These are phyloP conservation scores for Eurytoma adleriae DNA, from an alignment of 2,888 invertebrate species.

Conservation along the genomic window DNA sequence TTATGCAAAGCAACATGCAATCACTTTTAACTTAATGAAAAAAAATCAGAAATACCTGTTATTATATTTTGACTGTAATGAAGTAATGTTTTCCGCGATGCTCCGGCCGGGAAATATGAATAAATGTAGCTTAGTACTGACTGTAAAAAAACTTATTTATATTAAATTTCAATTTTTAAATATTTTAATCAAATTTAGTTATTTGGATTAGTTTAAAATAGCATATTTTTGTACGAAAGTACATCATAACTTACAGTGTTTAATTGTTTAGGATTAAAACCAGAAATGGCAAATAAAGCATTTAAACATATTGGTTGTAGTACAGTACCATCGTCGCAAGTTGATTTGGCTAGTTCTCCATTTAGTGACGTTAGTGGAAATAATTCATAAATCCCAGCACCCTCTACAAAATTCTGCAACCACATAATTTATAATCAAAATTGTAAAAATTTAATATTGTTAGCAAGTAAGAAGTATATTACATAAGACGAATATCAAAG, in stretches of 20 bases:
- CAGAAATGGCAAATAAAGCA: neutral
- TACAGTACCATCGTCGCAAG: conserved; percentile 31
- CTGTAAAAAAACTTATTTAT: conserved; percentile 48
- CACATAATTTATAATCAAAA: neutral
- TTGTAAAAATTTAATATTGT: no score
- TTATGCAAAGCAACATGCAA: no score
- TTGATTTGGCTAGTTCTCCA: neutral
- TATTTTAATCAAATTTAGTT: neutral
- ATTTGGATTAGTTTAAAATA: no score
- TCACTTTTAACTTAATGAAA: no score
- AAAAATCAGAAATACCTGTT: conserved; percentile 46
- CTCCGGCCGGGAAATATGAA: conserved; percentile 58
- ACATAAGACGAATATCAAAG: no score
- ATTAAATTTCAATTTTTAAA: neutral
- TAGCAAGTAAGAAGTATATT: no score
- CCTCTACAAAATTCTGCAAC: conserved; percentile 31
- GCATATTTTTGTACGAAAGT: no score
- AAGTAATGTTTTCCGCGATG: conserved; percentile 47
- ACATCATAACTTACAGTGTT: conserved; percentile 20
- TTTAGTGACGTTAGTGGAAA: conserved; percentile 39
- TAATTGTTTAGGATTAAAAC: conserved; percentile 43
- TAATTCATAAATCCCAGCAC: conserved; percentile 34
- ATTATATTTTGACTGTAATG: conserved; percentile 58
- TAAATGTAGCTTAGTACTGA: conserved; percentile 42
- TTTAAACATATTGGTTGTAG: conserved; percentile 33